Evolutionary conservation across 2,797 vertebrate species (phyloP), one percentile per base, ranked within the genome.

Genomic region (Pagetopsis macropterus): DNA sequence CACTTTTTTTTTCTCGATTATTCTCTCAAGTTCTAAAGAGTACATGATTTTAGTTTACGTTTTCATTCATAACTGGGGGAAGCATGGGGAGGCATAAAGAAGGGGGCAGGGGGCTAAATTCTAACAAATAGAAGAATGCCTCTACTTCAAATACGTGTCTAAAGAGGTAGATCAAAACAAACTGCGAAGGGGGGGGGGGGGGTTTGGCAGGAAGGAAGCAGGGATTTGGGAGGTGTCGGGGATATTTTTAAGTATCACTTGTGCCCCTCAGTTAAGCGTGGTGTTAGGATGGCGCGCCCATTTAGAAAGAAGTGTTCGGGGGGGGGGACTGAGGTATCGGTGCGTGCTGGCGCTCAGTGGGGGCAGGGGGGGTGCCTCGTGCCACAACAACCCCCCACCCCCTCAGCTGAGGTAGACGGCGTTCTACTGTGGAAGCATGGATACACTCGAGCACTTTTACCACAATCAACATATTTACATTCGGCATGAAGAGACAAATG

Each of bases 81-180:
- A 83, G 75, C 72, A 58, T 61, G 68, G 81, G 79, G 83, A 81
- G 78, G 79, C 55, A 71, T 79, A 77, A 79, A 77, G 58, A 48
- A 57, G 91, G 93, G 88, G 89, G 88, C 86, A 87, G 93, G 93
- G 89, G 92, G 76, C 94, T 94, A 89, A 88, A 91, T 93, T 91
- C 95, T 92, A 94, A 93, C 89, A 89, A 91, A 93, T 85, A 92
- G 85, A 96, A 95, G 95, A 96, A 96, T 96, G 96, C 95, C 96
- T 97, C 96, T 95, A 97, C 95, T 96, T 96, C 95, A 96, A 96
- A 96, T 94, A 94, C 92, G 90, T 85, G 86, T 95, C 94, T 96
- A 97, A 92, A 95, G 97, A 98, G 96, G 97, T 97, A 97, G 96
- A 96, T 98, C 93, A 96, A 96, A 96, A 96, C 94, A 93, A 93